Evolutionary conservation across 2,113 vertebrate species (phyloP).

Genomic region (human (Homo sapiens)): GRCh38 chr6:90697501-90698000

Average conservation of each 20-base stretch:
- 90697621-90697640: background rate
- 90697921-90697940: background rate
- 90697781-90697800: background rate
- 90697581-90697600: background rate
- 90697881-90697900: background rate
- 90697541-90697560: background rate
- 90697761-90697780: background rate
- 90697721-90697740: slow-evolving; percentile 5
- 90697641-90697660: slow-evolving; percentile 1
- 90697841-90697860: background rate
- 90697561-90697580: background rate
- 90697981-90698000: background rate
- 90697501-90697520: background rate
- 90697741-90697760: background rate
- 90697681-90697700: background rate
- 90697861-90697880: background rate
- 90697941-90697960: background rate
- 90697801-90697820: background rate
- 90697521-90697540: background rate
- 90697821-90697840: background rate
- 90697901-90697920: background rate
- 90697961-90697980: background rate
- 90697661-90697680: slow-evolving; percentile 3
- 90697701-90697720: background rate
- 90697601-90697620: slow-evolving; percentile 12